Percentiles rank a stretch among this genome's conserved stretches.
phyloP scores from a whole-genome alignment of 2,797 vertebrate species.

The Characodon lateralis region DNA sequence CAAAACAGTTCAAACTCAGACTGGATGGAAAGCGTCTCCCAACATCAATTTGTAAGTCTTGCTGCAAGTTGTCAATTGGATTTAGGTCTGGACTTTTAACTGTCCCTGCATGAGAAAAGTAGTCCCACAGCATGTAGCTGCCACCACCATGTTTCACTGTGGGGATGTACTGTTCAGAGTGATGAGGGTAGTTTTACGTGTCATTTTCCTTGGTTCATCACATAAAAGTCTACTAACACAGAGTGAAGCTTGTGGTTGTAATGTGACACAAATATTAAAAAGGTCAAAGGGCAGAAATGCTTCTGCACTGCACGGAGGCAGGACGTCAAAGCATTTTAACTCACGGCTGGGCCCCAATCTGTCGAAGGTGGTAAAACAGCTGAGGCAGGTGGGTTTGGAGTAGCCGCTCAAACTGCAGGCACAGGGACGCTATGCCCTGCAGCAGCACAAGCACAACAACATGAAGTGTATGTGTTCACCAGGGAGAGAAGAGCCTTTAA shows the following conservation, averaged over 20 bases:
- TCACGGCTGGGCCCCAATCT: constrained; percentile 97
- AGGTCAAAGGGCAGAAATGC: neutral
- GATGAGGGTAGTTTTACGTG: no score
- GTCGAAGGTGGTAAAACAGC: constrained; percentile 95
- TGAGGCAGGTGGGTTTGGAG: constrained; percentile 95
- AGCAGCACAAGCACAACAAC: constrained; percentile 43
- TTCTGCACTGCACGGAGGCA: neutral
- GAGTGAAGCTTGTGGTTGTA: neutral
- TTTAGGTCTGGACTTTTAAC: no score
- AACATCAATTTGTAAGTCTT: no score
- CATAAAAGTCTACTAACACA: neutral
- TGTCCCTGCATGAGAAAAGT: no score
- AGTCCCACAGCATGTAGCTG: no score
- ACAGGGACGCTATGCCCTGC: constrained; percentile 95
- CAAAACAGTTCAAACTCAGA: no score
- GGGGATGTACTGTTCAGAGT: no score
- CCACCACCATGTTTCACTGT: no score
- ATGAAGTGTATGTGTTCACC: neutral
- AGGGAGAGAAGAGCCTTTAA: neutral
- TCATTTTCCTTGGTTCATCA: neutral
- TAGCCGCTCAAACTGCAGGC: constrained; percentile 95
- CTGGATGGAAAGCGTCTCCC: no score
- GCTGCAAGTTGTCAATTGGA: no score
- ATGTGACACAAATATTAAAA: neutral
- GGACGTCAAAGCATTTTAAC: constrained; percentile 40